Evolutionary conservation across 2,888 invertebrate species (phyloP).

Genomic region (Polydesmus complanatus): DNA sequence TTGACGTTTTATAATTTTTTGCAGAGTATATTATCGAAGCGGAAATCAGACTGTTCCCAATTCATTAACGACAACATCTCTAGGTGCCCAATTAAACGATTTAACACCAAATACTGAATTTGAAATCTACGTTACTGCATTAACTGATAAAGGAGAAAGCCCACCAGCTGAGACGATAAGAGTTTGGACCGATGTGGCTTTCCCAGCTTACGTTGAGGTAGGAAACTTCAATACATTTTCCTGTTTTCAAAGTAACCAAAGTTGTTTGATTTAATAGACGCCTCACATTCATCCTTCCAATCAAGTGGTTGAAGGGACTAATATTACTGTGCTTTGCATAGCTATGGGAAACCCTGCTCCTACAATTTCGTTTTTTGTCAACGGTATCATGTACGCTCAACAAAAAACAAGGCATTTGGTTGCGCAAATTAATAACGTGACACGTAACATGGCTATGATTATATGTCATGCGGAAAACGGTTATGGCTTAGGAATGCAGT

Average conservation of each 20-base stretch:
- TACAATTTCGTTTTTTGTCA: conserved; percentile 66
- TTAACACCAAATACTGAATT: conserved; percentile 68
- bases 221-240: not conserved
- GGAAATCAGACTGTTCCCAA: conserved; percentile 46
- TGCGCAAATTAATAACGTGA: conserved; percentile 69
- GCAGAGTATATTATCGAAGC: conserved; percentile 55
- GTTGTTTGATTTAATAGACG: conserved; percentile 26
- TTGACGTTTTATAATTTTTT: too few species aligned
- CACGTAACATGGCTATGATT: conserved; percentile 69
- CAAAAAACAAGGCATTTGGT: conserved; percentile 73
- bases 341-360: conserved; percentile 76
- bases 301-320: conserved; percentile 66
- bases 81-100: conserved; percentile 54
- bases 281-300: conserved; percentile 72
- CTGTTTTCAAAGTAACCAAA: not conserved
- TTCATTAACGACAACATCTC: conserved; percentile 47
- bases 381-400: conserved; percentile 61
- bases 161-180: conserved; percentile 65
- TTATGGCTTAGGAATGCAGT: conserved; percentile 73
- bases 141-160: conserved; percentile 50
- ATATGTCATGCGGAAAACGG: conserved; percentile 80
- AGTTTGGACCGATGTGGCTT: conserved; percentile 76
- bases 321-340: conserved; percentile 71
- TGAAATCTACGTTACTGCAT: conserved; percentile 58
- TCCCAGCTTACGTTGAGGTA: conserved; percentile 74